Conservation (phyloP, 2,888 invertebrate genomes). For the Imbricaverruca yamaguchii region DNA sequence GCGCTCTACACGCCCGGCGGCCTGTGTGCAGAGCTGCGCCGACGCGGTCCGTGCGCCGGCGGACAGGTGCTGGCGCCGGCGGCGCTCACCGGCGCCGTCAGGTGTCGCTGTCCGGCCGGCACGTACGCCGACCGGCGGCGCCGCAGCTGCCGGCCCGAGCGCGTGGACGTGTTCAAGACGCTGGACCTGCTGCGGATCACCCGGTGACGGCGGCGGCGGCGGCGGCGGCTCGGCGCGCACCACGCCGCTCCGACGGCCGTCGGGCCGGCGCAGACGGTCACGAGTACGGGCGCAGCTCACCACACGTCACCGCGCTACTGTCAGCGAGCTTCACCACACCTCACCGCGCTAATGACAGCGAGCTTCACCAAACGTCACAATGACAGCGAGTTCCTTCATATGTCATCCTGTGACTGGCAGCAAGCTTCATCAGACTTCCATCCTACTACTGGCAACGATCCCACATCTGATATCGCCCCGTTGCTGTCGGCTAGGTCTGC, state of each 20-base stretch:
- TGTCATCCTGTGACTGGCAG: too few species aligned
- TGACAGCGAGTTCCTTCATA: too few species aligned
- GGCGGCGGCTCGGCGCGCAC: neutral
- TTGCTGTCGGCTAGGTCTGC: too few species aligned
- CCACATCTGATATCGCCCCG: too few species aligned
- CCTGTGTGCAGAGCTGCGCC: slow-evolving; percentile 34
- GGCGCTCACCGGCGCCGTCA: neutral
- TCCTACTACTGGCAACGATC: too few species aligned
- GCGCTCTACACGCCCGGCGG: slow-evolving; percentile 47
- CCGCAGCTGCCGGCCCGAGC: neutral
- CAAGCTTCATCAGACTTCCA: too few species aligned
- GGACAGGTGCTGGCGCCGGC: slow-evolving; percentile 35
- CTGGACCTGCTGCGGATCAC: slow-evolving; percentile 22
- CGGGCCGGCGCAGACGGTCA: neutral
- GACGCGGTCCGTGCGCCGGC: slow-evolving; percentile 34
- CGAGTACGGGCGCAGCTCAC: too few species aligned
- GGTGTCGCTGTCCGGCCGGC: slow-evolving; percentile 14
- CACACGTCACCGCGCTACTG: too few species aligned
- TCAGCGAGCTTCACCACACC: too few species aligned
- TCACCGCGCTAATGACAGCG: too few species aligned
- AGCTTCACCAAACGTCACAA: too few species aligned
- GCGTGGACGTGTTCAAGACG: neutral
- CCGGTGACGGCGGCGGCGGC: neutral
- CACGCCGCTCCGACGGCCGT: neutral
- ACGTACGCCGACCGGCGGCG: neutral